Base-by-base conservation (phyloP, 2,888 invertebrate species). In the Apodemia zela region DNA sequence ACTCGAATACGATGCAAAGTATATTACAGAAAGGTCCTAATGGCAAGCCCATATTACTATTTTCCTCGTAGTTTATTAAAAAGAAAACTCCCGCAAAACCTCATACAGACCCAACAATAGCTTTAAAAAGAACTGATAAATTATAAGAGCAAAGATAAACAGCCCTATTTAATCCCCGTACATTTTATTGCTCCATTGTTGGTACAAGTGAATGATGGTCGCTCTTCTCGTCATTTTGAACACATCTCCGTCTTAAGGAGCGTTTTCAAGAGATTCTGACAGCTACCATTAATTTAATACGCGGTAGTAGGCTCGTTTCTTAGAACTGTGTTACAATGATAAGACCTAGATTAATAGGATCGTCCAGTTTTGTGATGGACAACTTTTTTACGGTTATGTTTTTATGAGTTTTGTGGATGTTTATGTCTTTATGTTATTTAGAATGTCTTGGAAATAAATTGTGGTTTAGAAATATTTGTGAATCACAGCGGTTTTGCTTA, bases 181-280 rank as follows among this genome's bases (percentile, higher is more conserved):
- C 78, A 81, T 84, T 84, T 84, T 83, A 84, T 84, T 81, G 78
- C 79, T 60, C 77, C 73, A 80, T 84, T 85, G 84, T 84, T 77
- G 75, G 71, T 70, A 66, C 71, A 71, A 76, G 79, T 78, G 79
- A 84, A 74, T 81, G 82, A 84, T 85, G 78, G 76, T 77, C 68
- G 72, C 72, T 73, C 72, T 69, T 61, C 63, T 62, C n/a, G 29
- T 47, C 58, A 57, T 62, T 63, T 63, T 59, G 59, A 63, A 47
- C 62, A 62, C 62, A 62, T 62, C 62, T 57, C 59, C 62, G 60
- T 60, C 60, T 68, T 69, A 77, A 75, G 69, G 76, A 74, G 71
- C 68, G 73, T 75, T 77, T 74, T 74, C 76, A 76, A 76, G 75
- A 57, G 64, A 80, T 75, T 77, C 77, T 80, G 83, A 82, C 83